Evolutionary conservation across 35 echinoderm and acorn worm species (phyloP), one percentile per base, ranked within the genome.

Genomic region (Nesometra sesokonis): DNA sequence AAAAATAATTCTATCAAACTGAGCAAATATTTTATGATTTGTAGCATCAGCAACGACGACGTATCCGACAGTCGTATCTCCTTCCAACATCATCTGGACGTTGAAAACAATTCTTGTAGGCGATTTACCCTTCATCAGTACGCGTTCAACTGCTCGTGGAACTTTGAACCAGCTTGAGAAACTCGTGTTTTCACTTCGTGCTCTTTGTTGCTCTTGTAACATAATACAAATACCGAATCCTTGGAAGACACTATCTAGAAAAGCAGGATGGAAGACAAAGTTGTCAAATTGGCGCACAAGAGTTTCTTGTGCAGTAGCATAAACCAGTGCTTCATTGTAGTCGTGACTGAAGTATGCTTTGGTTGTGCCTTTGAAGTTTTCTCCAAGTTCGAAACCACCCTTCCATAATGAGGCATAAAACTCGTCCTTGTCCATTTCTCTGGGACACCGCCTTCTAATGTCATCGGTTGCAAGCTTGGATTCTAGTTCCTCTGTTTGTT

Each of bases 331-430:
- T 85, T 98, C 95, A 32, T 85, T 91, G 84, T 92, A 94, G 32
- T 94, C 92, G 35, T 89, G 87, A 77, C 89, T 98, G 95, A 98
- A 98, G 85, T 92, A 94, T 13, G 92, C 95, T 46, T 86, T 93
- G 36, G 93, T 92, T 32, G 86, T 85, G 78, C 92, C 89, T 77
- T 85, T 79, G 37, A 98, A 98, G 29, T 87, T 94, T 0, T 94
- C 92, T 0, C 95, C 95, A 29, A 98, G 85, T 81, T 94, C 89
- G 57, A 98, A 98, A 9, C 95, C 95, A 78, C 95, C 92, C 52
- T 89, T 89, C 90, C 90, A 91, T 47, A 93, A 85, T 82, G 84
- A 79, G 5, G 84, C 87, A 82, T 94, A 98, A 77, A 98, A 98
- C 17, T 98, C 95, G 31, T 98, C 86, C 78, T 91, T 88, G 1